A percentile compares a stretch with the other conserved stretches of the same genome.
Evolutionary conservation across 2,888 invertebrate genomes (phyloP).

Genomic region (Dicranocentrus wangi): DNA sequence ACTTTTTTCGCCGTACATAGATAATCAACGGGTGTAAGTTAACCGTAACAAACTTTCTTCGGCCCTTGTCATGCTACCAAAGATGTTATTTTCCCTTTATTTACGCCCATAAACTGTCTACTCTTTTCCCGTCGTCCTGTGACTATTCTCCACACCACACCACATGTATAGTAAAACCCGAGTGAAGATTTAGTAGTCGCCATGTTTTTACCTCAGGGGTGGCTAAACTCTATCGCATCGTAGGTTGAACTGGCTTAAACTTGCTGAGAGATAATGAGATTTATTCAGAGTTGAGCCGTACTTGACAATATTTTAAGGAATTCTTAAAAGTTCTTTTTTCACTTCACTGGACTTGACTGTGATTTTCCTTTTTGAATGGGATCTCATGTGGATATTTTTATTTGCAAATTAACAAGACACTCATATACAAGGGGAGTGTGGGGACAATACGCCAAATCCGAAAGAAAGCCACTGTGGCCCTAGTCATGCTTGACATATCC

Average conservation of each 20-base stretch:
- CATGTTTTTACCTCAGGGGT: background rate
- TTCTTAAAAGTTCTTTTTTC: too few relatives aligned
- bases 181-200: background rate
- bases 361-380: too few relatives aligned
- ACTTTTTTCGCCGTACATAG: background rate
- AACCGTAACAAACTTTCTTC: constrained; percentile 7
- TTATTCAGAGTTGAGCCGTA: too few relatives aligned
- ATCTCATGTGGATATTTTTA: too few relatives aligned
- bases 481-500: too few relatives aligned
- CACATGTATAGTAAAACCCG: background rate
- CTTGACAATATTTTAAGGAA: too few relatives aligned
- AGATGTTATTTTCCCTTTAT: background rate
- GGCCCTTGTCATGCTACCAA: background rate
- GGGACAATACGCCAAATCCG: too few relatives aligned
- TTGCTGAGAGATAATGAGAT: background rate
- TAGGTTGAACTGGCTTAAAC: background rate
- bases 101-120: background rate
- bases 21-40: background rate
- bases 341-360: too few relatives aligned
- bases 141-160: background rate
- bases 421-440: too few relatives aligned
- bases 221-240: background rate
- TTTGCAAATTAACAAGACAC: too few relatives aligned
- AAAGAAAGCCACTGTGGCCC: too few relatives aligned
- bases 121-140: background rate